Percentiles rank a stretch among this genome's conserved stretches.
phyloP scores from a whole-genome alignment of 2,797 vertebrate genomes.

The Sebastes matsubarae region DNA sequence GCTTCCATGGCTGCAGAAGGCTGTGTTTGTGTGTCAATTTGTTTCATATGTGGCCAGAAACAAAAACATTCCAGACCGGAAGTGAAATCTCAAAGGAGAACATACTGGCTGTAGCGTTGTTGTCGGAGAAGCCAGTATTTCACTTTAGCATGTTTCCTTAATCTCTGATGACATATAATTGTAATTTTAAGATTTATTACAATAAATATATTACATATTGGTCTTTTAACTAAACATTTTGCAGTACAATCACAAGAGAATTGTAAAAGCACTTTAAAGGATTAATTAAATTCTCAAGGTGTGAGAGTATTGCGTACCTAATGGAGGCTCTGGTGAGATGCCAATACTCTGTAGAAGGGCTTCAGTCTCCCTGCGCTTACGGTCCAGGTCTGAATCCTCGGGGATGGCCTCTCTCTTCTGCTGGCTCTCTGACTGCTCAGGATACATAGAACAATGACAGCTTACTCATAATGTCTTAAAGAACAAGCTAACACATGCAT shows the following conservation, averaged over 20 bases:
- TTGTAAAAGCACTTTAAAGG: background rate
- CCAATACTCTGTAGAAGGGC: slow-evolving; percentile 98
- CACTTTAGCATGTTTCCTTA: too few relatives aligned
- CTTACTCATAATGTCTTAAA: background rate
- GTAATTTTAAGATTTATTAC: too few relatives aligned
- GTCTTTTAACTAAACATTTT: background rate
- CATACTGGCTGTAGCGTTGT: too few relatives aligned
- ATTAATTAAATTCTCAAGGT: background rate
- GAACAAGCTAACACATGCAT: background rate
- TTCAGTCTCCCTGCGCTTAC: slow-evolving; percentile 96
- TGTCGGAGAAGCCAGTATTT: too few relatives aligned
- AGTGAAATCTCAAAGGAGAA: too few relatives aligned
- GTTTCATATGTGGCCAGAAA: too few relatives aligned
- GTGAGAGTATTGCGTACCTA: slow-evolving; percentile 79
- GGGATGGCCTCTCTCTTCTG: slow-evolving; percentile 81
- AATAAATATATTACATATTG: too few relatives aligned
- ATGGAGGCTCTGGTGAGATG: slow-evolving; percentile 91
- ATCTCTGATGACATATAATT: too few relatives aligned
- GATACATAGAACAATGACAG: slow-evolving; percentile 12
- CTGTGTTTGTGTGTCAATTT: too few relatives aligned
- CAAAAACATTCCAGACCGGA: too few relatives aligned
- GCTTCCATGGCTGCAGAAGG: too few relatives aligned
- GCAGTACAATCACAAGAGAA: background rate
- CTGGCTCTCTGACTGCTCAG: slow-evolving; percentile 78
- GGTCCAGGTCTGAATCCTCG: slow-evolving; percentile 96